Evolutionary conservation across 2,797 vertebrate species (phyloP).

Genomic region (Syngnathus rostellatus): DNA sequence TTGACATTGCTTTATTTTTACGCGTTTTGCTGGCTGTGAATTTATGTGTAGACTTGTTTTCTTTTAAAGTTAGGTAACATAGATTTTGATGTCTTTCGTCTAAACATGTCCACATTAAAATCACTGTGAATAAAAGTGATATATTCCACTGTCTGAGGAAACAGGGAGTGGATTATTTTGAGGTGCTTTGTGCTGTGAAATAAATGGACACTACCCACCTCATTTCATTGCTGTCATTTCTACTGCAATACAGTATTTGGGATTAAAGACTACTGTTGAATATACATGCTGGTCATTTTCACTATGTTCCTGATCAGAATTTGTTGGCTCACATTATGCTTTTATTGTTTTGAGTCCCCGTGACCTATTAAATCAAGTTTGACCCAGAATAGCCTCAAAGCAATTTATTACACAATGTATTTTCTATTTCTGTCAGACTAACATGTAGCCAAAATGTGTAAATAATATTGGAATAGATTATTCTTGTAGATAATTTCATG

Average conservation of each 20-base stretch:
- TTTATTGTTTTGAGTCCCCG: too few species aligned
- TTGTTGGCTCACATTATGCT: neutral
- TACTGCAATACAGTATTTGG: slow-evolving; percentile 39
- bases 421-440: too few species aligned
- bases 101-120: slow-evolving; percentile 70
- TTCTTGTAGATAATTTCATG: too few species aligned
- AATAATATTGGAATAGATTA: too few species aligned
- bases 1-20: slow-evolving; percentile 71
- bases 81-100: slow-evolving; percentile 66
- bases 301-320: neutral
- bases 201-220: slow-evolving; percentile 68
- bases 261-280: neutral
- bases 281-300: neutral
- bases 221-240: slow-evolving; percentile 56
- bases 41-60: slow-evolving; percentile 58
- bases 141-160: slow-evolving; percentile 60
- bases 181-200: slow-evolving; percentile 77
- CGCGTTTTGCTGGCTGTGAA: slow-evolving; percentile 69
- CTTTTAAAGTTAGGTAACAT: slow-evolving; percentile 52
- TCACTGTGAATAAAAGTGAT: slow-evolving; percentile 73
- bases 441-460: too few species aligned
- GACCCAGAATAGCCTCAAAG: too few species aligned
- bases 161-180: slow-evolving; percentile 66
- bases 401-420: too few species aligned
- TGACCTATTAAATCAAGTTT: too few species aligned